Evolutionary conservation across 2,888 invertebrate genomes (phyloP).

Genomic region (Epistrophella euchroma): DNA sequence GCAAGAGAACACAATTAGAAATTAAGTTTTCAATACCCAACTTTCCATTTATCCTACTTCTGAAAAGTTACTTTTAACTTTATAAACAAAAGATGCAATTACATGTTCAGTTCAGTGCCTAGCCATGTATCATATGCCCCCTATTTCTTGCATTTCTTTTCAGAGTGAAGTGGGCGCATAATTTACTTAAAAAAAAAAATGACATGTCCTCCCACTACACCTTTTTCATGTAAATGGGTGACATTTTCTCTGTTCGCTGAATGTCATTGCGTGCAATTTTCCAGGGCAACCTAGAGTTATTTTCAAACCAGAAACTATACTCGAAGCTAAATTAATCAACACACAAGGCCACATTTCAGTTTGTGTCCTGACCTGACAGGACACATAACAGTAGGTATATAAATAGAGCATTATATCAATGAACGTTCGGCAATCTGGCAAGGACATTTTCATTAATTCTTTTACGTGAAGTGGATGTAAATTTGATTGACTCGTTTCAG

Average conservation of each 20-base stretch:
- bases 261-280: constrained; percentile 49
- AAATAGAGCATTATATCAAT: constrained; percentile 35
- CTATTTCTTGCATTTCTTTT: not conserved
- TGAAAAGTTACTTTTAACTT: constrained; percentile 2
- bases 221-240: constrained; percentile 7
- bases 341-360: constrained; percentile 20
- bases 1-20: not conserved
- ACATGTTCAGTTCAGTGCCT: not conserved
- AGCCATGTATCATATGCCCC: not conserved
- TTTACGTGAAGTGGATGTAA: not conserved
- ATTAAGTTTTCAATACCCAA: not conserved
- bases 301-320: constrained; percentile 25
- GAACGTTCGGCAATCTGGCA: not conserved
- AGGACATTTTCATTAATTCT: constrained; percentile 56
- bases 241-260: constrained; percentile 33
- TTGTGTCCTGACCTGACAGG: not conserved
- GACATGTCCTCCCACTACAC: not conserved
- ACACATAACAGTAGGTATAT: not conserved
- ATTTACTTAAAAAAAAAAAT: constrained; percentile 44
- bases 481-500: constrained; percentile 7
- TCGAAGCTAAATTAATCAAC: constrained; percentile 61
- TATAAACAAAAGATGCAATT: constrained; percentile 45
- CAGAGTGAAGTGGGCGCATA: constrained; percentile 18
- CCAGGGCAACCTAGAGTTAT: constrained; percentile 30
- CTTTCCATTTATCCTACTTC: not conserved